phyloP scores from a whole-genome alignment of 2,888 invertebrate genomes.

The Bimastos eiseni region DNA sequence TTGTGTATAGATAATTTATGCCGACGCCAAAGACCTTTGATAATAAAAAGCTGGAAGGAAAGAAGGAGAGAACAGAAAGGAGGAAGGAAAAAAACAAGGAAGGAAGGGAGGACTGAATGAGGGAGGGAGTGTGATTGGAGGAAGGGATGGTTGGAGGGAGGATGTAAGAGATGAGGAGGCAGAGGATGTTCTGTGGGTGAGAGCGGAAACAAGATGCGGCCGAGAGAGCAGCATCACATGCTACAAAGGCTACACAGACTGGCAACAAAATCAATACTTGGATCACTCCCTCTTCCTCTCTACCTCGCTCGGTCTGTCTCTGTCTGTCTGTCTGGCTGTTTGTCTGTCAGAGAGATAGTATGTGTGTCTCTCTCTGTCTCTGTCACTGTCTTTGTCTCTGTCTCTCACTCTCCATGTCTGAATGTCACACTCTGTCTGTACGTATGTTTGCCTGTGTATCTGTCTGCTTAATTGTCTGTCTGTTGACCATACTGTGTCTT shows the following conservation, averaged over 20 bases:
- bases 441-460: too few relatives aligned
- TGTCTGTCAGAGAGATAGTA: too few relatives aligned
- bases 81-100: neutral
- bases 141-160: neutral
- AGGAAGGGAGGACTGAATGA: neutral
- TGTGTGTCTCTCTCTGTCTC: neutral
- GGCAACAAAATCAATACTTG: neutral
- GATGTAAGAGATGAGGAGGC: neutral
- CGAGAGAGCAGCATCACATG: neutral
- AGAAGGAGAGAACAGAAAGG: neutral
- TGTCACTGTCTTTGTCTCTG: neutral
- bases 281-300: neutral
- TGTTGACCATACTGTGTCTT: neutral
- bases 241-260: neutral
- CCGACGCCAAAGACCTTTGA: too few relatives aligned
- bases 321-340: neutral
- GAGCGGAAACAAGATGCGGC: neutral
- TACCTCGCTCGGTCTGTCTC: neutral
- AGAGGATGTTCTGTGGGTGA: neutral
- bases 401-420: neutral
- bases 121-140: neutral
- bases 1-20: too few relatives aligned
- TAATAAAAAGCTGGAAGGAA: too few relatives aligned
- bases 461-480: too few relatives aligned
- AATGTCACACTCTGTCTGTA: too few relatives aligned